These are phyloP conservation scores for Glareola pratincola DNA, from an alignment of 2,113 vertebrate species.

Conservation along the genomic window DNA sequence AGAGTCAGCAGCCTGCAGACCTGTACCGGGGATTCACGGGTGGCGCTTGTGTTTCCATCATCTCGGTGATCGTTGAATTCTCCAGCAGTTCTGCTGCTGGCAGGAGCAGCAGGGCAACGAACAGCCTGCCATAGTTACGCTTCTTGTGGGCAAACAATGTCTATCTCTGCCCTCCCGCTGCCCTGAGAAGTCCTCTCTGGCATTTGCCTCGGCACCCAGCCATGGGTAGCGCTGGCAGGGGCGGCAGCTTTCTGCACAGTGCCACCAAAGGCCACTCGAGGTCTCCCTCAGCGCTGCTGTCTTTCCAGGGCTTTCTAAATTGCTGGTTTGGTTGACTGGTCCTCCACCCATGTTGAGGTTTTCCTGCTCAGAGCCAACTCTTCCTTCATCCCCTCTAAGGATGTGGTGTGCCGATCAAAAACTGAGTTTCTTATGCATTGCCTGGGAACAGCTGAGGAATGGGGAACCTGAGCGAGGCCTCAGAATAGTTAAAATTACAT, in stretches of 20 bases:
- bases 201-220: background rate
- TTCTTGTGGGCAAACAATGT: background rate
- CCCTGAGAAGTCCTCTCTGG: background rate
- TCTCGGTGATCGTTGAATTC: background rate
- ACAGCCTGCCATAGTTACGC: background rate
- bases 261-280: background rate
- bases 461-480: background rate
- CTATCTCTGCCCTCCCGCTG: background rate
- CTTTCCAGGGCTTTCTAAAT: background rate
- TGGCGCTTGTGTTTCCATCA: background rate
- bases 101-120: background rate
- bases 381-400: background rate
- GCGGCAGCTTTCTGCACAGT: background rate
- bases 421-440: background rate
- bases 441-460: background rate
- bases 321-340: background rate
- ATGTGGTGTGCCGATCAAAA: background rate
- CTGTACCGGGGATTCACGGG: background rate
- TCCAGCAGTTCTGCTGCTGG: background rate
- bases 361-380: background rate
- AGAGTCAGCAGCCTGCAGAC: background rate
- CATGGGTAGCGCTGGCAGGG: rapidly evolving
- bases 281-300: background rate
- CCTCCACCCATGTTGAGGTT: background rate
- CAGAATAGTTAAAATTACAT: background rate